These are phyloP conservation scores for Oikopleura albicans DNA, from an alignment of 23 tunicate genomes.

Conservation along the genomic window DNA sequence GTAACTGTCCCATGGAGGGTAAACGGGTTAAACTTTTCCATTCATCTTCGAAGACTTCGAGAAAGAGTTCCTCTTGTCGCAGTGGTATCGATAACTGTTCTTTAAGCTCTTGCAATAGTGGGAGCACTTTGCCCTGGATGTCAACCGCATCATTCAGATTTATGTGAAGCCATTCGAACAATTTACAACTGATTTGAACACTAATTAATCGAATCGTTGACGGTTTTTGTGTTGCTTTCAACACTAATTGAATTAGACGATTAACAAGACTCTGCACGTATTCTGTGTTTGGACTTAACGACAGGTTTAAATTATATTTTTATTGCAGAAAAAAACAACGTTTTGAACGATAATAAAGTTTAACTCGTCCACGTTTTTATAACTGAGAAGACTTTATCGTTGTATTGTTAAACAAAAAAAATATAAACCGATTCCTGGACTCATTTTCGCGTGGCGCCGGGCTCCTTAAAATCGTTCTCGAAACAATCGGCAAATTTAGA, in stretches of 20 bases:
- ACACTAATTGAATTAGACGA: neutral
- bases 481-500: neutral
- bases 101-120: neutral
- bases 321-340: no score
- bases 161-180: neutral
- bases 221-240: neutral
- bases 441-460: no score
- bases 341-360: no score
- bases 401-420: no score
- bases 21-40: conserved; percentile 22
- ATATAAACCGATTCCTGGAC: no score
- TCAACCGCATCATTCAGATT: neutral
- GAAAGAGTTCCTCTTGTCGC: conserved; percentile 82
- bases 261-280: neutral
- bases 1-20: neutral
- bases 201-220: neutral
- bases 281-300: no score
- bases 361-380: no score
- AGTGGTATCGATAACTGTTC: neutral
- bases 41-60: conserved; percentile 96
- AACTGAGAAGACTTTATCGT: no score
- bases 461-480: neutral
- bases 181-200: neutral
- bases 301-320: no score
- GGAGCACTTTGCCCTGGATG: neutral